Evolutionary conservation across 2,797 vertebrate genomes (phyloP), one percentile per base, ranked within the genome.

Genomic region (Crenuchus spilurus): DNA sequence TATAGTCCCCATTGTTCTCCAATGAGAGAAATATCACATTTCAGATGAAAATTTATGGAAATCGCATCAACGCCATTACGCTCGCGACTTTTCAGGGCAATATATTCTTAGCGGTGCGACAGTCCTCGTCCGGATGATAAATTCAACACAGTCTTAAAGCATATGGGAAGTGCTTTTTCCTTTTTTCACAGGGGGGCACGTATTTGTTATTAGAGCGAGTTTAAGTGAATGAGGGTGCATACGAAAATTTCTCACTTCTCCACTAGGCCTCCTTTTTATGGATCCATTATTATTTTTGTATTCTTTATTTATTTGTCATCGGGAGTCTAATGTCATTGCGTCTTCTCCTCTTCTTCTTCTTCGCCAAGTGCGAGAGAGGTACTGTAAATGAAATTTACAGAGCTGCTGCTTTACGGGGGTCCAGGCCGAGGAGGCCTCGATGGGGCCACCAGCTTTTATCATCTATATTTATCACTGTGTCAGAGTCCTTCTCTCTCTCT

Each of bases 11-110:
- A 90, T 92, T 92, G 91, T 92, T 92, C 87, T 70, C 87, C 87
- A 86, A 92, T 93, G 91, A 93, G 88, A 87, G 90, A 91, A 91
- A 93, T 90, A 93, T 94, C 88, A 91, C 85, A 94, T 92, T 92
- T 86, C 81, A 84, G 84, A 90, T 91, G 89, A 92, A 93, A 92
- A 94, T 93, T 87, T 93, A 94, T 94, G 92, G 92, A 93, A 93
- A 94, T 94, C 89, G 89, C 86, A 92, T 92, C 90, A 92, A 77
- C 79, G 86, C 89, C 88, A 93, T 93, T 92, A 93, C 80, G 80
- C 84, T 88, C 76, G 86, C 85, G 88, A 93, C 91, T 93, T 93
- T 92, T 93, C 91, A 89, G 91, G 89, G 91, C 92, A 94, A 93
- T 94, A 93, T 94, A 90, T 91, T 91, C 88, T 90, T 89, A 81